A percentile compares a stretch with the other conserved stretches of the same genome.
Conservation (phyloP, 1,140 invertebrate species). For the Penaeus indicus region DNA sequence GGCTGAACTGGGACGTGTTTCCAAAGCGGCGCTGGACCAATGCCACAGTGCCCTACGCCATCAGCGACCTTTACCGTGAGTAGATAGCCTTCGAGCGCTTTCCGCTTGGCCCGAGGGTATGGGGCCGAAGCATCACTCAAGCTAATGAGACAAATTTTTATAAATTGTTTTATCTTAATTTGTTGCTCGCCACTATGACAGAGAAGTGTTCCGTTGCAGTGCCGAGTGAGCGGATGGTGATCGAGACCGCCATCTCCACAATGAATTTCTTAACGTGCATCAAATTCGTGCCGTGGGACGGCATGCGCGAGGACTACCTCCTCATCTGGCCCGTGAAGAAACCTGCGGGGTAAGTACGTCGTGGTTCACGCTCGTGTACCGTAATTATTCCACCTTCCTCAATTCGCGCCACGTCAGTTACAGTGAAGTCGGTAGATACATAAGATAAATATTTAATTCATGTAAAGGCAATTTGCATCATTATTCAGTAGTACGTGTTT, state of each 20-base stretch:
- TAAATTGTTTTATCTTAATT: too few relatives aligned
- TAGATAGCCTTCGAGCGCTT: neutral
- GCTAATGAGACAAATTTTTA: too few relatives aligned
- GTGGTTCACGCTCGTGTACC: neutral
- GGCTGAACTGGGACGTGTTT: slow-evolving; percentile 77
- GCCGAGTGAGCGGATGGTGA: slow-evolving; percentile 74
- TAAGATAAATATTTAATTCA: too few relatives aligned
- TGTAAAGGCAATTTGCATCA: too few relatives aligned
- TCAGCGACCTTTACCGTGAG: slow-evolving; percentile 67
- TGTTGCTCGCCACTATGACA: too few relatives aligned
- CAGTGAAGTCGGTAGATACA: too few relatives aligned
- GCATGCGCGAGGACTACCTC: slow-evolving; percentile 75
- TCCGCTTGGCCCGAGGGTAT: too few relatives aligned
- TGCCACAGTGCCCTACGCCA: slow-evolving; percentile 70
- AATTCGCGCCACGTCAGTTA: neutral
- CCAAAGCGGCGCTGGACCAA: slow-evolving; percentile 74
- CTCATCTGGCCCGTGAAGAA: slow-evolving; percentile 78
- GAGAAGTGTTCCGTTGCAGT: slow-evolving; percentile 69
- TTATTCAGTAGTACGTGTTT: too few relatives aligned
- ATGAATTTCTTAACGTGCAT: slow-evolving; percentile 78
- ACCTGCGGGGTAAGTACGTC: slow-evolving; percentile 73
- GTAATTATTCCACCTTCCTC: neutral
- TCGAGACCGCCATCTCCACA: slow-evolving; percentile 75
- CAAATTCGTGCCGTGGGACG: slow-evolving; percentile 77
- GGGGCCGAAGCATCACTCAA: too few relatives aligned